Evolutionary conservation across 1,140 invertebrate genomes (phyloP), one percentile per base, ranked within the genome.

Genomic region (Diorhabda carinulata): DNA sequence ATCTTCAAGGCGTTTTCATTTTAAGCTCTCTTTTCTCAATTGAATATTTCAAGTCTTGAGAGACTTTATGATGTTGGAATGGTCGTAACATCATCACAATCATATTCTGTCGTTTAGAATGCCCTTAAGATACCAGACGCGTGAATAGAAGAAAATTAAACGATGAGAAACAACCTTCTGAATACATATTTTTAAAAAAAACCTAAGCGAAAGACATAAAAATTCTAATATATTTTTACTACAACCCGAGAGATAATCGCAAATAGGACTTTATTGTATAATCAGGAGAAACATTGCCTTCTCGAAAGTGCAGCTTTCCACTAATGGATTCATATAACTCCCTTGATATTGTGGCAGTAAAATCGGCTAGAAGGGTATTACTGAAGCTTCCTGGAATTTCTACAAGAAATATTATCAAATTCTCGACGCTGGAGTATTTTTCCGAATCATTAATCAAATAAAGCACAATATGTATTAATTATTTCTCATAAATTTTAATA

Each of bases 111-210:
- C 47, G 6, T n/a, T 52, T 52, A 52, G 47, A 52, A 8, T 2
- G n/a, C 6, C n/a, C 47, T 52, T n/a, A n/a, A 52, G 47, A 52
- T 52, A n/a, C 47, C 4, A 52, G 47, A 52, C 47, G 47, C 3
- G n/a, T 52, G n/a, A 52, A 52, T n/a, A 52, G n/a, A 52, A 52
- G 47, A n/a, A 52, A 52, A 52, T 52, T 52, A 52, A 52, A 52
- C 47, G 3, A 52, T 52, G n/a, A n/a, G 6, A 8, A 52, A 52
- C 47, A 52, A n/a, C 47, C 47, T n/a, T 52, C 47, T 52, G 47
- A n/a, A 52, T 52, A 52, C 47, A 52, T 52, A 52, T 52, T 52
- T 52, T n/a, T n/a, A 2, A 25, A 6, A n/a, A 52, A 52, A 52
- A 52, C 2, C 47, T n/a, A 52, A 52, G 47, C 47, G 47, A n/a